A percentile compares a stretch with the other conserved stretches of the same genome.
Conservation (phyloP, 2,113 vertebrate genomes). For the Hyaena hyaena region DNA sequence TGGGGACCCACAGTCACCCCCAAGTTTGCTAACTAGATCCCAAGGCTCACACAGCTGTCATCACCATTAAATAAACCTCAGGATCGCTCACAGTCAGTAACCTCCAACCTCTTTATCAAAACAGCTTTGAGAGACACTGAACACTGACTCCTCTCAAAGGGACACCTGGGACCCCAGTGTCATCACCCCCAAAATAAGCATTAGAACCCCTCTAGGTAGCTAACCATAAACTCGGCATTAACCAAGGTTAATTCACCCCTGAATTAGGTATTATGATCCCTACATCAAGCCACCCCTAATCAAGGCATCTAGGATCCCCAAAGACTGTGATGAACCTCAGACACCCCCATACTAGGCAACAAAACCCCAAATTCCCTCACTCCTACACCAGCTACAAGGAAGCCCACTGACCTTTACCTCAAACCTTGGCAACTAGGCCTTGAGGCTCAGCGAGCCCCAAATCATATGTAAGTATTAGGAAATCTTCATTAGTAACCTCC, state of each 20-base stretch:
- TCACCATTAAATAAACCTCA: background rate
- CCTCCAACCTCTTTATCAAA: background rate
- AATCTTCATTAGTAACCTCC: background rate
- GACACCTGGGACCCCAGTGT: background rate
- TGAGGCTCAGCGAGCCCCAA: background rate
- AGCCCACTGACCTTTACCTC: background rate
- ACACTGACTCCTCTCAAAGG: background rate
- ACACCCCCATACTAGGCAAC: background rate
- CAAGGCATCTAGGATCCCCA: background rate
- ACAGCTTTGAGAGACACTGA: background rate
- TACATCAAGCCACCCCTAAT: background rate
- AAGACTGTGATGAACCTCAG: background rate
- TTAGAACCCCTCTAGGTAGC: background rate
- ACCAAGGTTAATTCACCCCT: background rate
- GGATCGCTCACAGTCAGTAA: background rate
- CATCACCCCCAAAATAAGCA: background rate
- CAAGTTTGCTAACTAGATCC: background rate
- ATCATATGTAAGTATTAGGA: background rate
- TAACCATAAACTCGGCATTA: background rate
- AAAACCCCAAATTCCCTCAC: background rate
- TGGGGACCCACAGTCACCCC: background rate
- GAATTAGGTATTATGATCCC: background rate
- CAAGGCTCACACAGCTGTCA: background rate
- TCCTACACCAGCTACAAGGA: background rate
- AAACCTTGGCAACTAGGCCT: background rate